Conservation (phyloP, 2,888 invertebrate genomes). For the Andrena bucephala region DNA sequence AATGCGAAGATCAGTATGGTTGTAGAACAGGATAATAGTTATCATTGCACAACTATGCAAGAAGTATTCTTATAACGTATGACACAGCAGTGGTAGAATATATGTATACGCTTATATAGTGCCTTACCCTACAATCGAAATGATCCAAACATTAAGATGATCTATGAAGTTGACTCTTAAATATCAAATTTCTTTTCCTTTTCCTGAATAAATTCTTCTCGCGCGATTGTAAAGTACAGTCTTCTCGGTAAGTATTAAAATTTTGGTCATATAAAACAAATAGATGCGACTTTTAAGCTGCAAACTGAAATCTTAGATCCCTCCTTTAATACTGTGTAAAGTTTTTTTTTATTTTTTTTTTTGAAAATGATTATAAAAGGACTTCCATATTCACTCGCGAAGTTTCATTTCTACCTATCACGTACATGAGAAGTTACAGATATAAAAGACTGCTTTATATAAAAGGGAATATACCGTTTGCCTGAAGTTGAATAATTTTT, state of each 20-base stretch:
- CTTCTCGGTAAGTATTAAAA: constrained; percentile 55
- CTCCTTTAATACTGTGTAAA: constrained; percentile 17
- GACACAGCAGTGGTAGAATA: constrained; percentile 70
- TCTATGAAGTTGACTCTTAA: constrained; percentile 29
- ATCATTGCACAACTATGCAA: constrained; percentile 60
- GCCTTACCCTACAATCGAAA: constrained; percentile 73
- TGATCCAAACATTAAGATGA: constrained; percentile 70
- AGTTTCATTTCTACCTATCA: constrained; percentile 33
- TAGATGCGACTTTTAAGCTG: constrained; percentile 11
- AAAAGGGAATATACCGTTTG: constrained; percentile 49
- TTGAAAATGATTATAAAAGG: constrained; percentile 8
- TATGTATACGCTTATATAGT: constrained; percentile 67
- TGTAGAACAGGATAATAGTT: constrained; percentile 61
- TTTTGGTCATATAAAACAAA: constrained; percentile 38
- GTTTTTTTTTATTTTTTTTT: background rate
- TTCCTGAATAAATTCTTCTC: constrained; percentile 23
- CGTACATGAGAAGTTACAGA: constrained; percentile 36
- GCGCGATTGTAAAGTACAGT: constrained; percentile 58
- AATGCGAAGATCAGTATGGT: constrained; percentile 62
- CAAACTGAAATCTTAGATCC: constrained; percentile 38
- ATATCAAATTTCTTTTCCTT: constrained; percentile 39
- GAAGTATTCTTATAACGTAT: constrained; percentile 66
- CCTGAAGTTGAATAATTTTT: constrained; percentile 30
- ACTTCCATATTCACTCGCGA: constrained; percentile 21
- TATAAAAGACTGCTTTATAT: constrained; percentile 62